These are phyloP conservation scores for Myopa tessellatipennis DNA, from an alignment of 2,888 invertebrate genomes.

Conservation along the genomic window DNA sequence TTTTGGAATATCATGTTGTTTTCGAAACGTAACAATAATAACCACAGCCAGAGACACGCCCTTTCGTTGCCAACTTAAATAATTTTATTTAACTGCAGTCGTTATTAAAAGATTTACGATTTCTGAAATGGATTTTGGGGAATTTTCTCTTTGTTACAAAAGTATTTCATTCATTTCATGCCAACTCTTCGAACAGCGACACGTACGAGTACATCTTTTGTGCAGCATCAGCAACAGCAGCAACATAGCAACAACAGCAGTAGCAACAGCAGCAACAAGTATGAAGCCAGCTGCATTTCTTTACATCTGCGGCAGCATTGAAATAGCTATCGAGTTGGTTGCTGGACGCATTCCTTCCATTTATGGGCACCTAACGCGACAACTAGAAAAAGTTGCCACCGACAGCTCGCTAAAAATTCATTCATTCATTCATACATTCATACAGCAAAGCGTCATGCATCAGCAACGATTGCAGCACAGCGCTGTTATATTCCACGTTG, in stretches of 20 bases:
- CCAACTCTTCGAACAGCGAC: not conserved
- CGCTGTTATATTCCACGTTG: not conserved
- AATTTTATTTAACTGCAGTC: too few relatives aligned
- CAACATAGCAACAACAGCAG: not conserved
- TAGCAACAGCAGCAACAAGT: not conserved
- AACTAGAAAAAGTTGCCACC: conserved; percentile 25
- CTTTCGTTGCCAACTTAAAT: too few relatives aligned
- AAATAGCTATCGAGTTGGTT: conserved; percentile 1
- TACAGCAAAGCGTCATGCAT: conserved; percentile 14
- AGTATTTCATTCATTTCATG: not conserved
- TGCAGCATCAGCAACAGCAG: not conserved
- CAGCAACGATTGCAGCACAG: not conserved
- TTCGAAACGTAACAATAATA: too few relatives aligned
- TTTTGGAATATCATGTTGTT: too few relatives aligned
- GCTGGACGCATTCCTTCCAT: conserved; percentile 38
- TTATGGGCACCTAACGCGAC: conserved; percentile 43
- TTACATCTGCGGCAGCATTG: not conserved
- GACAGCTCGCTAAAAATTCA: conserved; percentile 25
- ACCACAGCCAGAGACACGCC: too few relatives aligned
- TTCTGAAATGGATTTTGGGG: not conserved
- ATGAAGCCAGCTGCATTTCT: too few relatives aligned
- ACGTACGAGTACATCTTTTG: not conserved
- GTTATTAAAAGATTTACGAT: not conserved
- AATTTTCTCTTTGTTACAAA: not conserved
- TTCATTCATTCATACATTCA: conserved; percentile 37